These are phyloP conservation scores for Epinephelus cyanopodus DNA, from an alignment of 2,113 vertebrate species.

Conservation along the genomic window DNA sequence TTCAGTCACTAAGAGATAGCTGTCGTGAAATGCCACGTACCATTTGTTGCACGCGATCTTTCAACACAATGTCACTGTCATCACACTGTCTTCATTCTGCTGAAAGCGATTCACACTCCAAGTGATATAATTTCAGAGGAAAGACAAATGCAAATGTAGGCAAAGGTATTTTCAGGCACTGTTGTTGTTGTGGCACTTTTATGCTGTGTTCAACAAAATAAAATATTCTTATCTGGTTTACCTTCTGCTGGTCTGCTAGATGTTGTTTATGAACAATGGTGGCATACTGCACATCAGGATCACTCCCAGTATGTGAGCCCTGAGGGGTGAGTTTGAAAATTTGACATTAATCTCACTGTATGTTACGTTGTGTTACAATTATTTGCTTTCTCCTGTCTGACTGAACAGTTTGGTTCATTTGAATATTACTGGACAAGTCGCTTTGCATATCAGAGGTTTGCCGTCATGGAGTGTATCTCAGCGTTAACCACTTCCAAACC, in stretches of 20 bases:
- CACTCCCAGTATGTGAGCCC: not conserved
- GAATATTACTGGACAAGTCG: not conserved
- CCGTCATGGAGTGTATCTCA: not conserved
- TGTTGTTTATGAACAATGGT: not conserved
- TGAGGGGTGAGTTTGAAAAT: not conserved
- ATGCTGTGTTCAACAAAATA: not conserved
- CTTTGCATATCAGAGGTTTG: not conserved
- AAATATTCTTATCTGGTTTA: not conserved
- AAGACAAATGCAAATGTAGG: not conserved
- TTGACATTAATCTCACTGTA: not conserved
- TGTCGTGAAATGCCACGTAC: not conserved
- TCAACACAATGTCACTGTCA: conserved; percentile 1
- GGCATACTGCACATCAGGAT: not conserved
- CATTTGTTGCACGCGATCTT: not conserved
- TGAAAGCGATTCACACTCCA: not conserved
- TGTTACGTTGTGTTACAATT: not conserved
- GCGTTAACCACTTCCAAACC: not conserved
- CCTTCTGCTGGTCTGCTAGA: not conserved
- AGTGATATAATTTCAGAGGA: not conserved
- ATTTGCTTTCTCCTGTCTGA: not conserved
- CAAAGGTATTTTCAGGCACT: not conserved
- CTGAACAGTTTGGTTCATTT: not conserved
- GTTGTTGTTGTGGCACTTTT: not conserved
- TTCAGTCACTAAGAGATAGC: not conserved
- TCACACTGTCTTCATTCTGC: conserved; percentile 21